These are phyloP conservation scores for Cephus cinctus DNA, from an alignment of 1,140 invertebrate genomes.

Conservation along the genomic window DNA sequence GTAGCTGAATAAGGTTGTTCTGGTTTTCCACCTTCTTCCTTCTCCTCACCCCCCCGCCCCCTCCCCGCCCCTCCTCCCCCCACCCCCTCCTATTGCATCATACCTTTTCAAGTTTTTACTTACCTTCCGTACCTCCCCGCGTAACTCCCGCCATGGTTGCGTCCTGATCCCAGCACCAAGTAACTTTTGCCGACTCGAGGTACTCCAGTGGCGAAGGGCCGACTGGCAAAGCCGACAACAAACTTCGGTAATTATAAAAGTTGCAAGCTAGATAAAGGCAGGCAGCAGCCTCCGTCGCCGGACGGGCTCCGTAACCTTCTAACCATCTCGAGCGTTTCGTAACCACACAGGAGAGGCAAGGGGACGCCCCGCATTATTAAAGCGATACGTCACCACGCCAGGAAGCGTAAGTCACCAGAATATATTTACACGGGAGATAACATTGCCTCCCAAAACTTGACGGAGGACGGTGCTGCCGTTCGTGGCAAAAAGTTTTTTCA, in stretches of 20 bases:
- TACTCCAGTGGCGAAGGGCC: slow-evolving; percentile 19
- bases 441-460: background rate
- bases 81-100: too few relatives aligned
- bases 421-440: background rate
- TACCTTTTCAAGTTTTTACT: too few relatives aligned
- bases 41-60: too few relatives aligned
- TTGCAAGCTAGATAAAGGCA: slow-evolving; percentile 25
- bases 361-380: slow-evolving; percentile 31
- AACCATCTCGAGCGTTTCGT: slow-evolving; percentile 20
- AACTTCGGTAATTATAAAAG: slow-evolving; percentile 45
- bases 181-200: slow-evolving; percentile 31
- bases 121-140: too few relatives aligned
- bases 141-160: too few relatives aligned
- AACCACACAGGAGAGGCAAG: slow-evolving; percentile 23
- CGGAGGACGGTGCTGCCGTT: background rate
- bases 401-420: slow-evolving; percentile 27
- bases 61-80: too few relatives aligned
- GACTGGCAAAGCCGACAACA: slow-evolving; percentile 20
- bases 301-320: too few relatives aligned
- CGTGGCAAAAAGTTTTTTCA: background rate
- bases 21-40: background rate
- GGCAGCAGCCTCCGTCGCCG: slow-evolving; percentile 21
- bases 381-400: slow-evolving; percentile 31
- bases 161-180: slow-evolving; percentile 27
- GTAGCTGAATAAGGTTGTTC: too few relatives aligned